Evolutionary conservation across 1,140 invertebrate species (phyloP).

Genomic region (Yoshiicerus persimilis): DNA sequence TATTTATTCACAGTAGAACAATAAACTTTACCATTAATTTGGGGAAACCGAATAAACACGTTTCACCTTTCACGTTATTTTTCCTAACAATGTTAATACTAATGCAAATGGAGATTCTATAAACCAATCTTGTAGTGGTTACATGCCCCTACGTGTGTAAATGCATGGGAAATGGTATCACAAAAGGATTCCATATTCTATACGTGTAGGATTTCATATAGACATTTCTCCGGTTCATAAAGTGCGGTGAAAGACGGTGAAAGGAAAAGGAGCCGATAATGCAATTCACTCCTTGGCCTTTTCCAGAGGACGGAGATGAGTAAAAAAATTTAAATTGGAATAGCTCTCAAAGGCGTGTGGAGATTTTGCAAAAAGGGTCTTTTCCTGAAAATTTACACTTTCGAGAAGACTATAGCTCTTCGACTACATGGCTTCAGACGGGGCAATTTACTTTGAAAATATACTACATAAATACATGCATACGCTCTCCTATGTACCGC

Average conservation of each 20-base stretch:
- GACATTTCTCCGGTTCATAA: too few species aligned
- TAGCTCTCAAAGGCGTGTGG: neutral
- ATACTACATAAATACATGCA: neutral
- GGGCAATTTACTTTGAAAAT: neutral
- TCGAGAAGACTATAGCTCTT: neutral
- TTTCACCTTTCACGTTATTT: neutral
- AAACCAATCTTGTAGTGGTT: neutral
- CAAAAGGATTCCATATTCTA: neutral
- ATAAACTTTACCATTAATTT: too few species aligned
- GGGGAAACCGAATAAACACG: neutral
- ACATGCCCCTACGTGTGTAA: neutral
- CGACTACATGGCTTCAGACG: neutral
- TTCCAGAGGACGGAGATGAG: neutral
- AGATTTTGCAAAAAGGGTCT: neutral
- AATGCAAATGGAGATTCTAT: neutral
- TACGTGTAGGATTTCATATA: neutral
- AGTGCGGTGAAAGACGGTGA: neutral
- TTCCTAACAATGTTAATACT: neutral
- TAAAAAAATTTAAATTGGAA: constrained; percentile 26
- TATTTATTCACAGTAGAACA: too few species aligned
- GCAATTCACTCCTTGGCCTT: neutral
- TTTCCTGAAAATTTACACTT: neutral
- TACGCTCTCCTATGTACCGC: neutral
- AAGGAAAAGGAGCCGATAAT: neutral
- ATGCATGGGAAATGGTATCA: neutral